These are phyloP conservation scores for Caenorhabditis imperialis DNA, from an alignment of 2,888 invertebrate species.

Conservation along the genomic window DNA sequence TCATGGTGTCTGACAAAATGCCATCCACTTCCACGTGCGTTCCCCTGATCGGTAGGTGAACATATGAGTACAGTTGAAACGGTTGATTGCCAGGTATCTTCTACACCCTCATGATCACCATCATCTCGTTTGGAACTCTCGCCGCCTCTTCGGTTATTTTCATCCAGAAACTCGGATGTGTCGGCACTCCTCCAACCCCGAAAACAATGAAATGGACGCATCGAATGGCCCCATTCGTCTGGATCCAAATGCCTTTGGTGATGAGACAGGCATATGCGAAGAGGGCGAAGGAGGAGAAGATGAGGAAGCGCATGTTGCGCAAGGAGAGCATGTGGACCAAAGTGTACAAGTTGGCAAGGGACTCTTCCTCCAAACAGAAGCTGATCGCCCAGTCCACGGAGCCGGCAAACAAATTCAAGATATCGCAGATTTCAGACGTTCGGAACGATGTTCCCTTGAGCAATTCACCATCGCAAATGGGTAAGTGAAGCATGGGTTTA, in stretches of 20 bases:
- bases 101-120: conserved; percentile 60
- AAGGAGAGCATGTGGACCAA: conserved; percentile 62
- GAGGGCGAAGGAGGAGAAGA: conserved; percentile 62
- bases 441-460: conserved; percentile 23
- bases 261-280: conserved; percentile 75
- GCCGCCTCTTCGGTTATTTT: conserved; percentile 56
- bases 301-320: conserved; percentile 34
- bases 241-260: conserved; percentile 73
- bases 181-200: conserved; percentile 69
- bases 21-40: conserved; percentile 77
- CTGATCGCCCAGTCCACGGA: conserved; percentile 14
- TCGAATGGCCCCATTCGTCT: conserved; percentile 66
- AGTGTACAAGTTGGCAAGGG: conserved; percentile 49
- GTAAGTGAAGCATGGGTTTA: too few relatives aligned
- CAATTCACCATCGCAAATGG: conserved; percentile 26
- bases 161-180: conserved; percentile 62
- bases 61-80: not conserved
- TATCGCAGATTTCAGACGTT: conserved; percentile 32
- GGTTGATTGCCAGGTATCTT: conserved; percentile 41
- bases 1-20: conserved; percentile 79
- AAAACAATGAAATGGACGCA: conserved; percentile 72
- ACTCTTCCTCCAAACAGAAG: conserved; percentile 24
- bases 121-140: conserved; percentile 57
- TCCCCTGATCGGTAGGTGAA: conserved; percentile 50
- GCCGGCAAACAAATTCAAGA: conserved; percentile 19